phyloP scores from a whole-genome alignment of 53 echinoderm and acorn worm species.

The Crossaster papposus region DNA sequence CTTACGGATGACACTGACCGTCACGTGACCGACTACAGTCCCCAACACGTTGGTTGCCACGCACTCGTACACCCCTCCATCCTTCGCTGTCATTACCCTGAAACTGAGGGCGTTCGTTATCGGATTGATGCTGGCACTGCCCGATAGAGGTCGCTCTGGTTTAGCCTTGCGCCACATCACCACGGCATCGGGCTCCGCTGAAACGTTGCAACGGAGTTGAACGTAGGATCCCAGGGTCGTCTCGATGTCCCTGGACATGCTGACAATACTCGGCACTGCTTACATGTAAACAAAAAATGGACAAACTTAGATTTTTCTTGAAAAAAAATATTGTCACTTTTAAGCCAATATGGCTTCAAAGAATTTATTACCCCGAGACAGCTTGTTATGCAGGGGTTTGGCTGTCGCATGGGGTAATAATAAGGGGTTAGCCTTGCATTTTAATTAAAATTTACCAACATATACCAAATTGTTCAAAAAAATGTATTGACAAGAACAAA shows the following conservation, averaged over 20 bases:
- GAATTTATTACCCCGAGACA: too few relatives aligned
- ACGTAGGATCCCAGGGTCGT: conserved; percentile 43
- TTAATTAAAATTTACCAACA: too few relatives aligned
- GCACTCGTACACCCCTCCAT: conserved; percentile 52
- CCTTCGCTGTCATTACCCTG: not conserved
- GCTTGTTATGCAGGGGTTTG: too few relatives aligned
- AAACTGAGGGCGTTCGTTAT: conserved; percentile 17
- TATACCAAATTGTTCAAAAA: too few relatives aligned
- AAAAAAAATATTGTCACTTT: too few relatives aligned
- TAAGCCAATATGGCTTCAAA: not conserved
- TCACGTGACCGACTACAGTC: conserved; percentile 34
- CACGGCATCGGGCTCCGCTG: conserved; percentile 71
- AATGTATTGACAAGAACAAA: too few relatives aligned
- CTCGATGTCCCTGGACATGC: conserved; percentile 30
- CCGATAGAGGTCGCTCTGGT: conserved; percentile 55
- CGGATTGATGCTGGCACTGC: conserved; percentile 7
- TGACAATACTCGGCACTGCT: conserved; percentile 41
- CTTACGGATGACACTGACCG: conserved; percentile 57
- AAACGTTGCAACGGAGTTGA: conserved; percentile 67
- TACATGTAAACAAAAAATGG: too few relatives aligned
- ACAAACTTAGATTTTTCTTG: too few relatives aligned
- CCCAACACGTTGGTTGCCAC: conserved; percentile 51
- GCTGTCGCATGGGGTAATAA: too few relatives aligned
- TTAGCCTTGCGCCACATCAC: conserved; percentile 56
- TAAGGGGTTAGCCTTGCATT: too few relatives aligned